Percentiles rank a stretch among this genome's conserved stretches.
These are phyloP conservation scores for Atopsyche davidsoni DNA, from an alignment of 1,140 invertebrate species.

Conservation along the genomic window DNA sequence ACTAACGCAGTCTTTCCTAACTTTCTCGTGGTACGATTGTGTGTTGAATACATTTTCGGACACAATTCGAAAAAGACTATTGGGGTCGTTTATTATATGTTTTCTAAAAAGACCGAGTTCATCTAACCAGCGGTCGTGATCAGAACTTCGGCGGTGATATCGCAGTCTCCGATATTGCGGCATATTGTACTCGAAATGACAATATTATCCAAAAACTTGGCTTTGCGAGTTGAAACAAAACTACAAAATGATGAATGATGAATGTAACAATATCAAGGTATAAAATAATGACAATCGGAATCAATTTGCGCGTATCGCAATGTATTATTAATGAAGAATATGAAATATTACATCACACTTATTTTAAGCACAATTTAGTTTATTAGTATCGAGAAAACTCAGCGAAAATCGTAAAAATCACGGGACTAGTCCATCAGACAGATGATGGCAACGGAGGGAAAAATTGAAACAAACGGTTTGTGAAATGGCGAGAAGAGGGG, in stretches of 20 bases:
- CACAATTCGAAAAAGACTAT: slow-evolving; percentile 76
- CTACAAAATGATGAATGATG: too few relatives aligned
- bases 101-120: slow-evolving; percentile 74
- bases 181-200: slow-evolving; percentile 8
- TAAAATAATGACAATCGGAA: too few relatives aligned
- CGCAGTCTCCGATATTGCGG: slow-evolving; percentile 8
- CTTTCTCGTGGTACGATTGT: slow-evolving; percentile 66
- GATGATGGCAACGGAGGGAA: neutral
- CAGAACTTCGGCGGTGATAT: slow-evolving; percentile 9
- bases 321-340: too few relatives aligned
- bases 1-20: slow-evolving; percentile 64
- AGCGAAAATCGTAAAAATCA: too few relatives aligned
- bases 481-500: too few relatives aligned
- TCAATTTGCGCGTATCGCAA: too few relatives aligned
- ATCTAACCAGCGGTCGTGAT: slow-evolving; percentile 63
- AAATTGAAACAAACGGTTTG: neutral
- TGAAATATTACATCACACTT: too few relatives aligned
- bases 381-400: too few relatives aligned
- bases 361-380: too few relatives aligned
- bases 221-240: neutral
- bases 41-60: slow-evolving; percentile 80
- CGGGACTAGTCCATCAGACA: neutral
- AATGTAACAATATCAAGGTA: too few relatives aligned
- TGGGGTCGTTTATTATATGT: slow-evolving; percentile 74
- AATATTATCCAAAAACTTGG: slow-evolving; percentile 7